A percentile compares a stretch with the other conserved stretches of the same genome.
phyloP scores from a whole-genome alignment of 2,888 invertebrate species.

The Molanna angustata region DNA sequence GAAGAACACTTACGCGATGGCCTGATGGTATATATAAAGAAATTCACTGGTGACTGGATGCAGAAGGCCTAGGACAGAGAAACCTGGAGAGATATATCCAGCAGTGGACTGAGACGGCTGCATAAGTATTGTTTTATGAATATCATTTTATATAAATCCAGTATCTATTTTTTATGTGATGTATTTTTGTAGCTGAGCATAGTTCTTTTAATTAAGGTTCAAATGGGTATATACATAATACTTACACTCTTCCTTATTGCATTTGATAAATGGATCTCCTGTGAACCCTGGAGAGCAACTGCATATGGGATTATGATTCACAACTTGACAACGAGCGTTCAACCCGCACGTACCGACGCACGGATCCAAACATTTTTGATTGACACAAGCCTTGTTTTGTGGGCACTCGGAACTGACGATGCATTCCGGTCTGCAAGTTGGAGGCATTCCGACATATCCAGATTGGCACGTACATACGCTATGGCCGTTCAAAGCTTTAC shows the following conservation, averaged over 20 bases:
- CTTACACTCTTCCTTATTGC: slow-evolving; percentile 64
- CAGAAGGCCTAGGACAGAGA: too few species aligned
- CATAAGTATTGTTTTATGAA: too few species aligned
- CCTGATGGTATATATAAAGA: too few species aligned
- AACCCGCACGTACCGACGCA: slow-evolving; percentile 79
- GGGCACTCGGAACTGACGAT: slow-evolving; percentile 81
- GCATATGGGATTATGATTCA: slow-evolving; percentile 85
- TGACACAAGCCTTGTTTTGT: slow-evolving; percentile 76
- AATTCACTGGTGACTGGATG: too few species aligned
- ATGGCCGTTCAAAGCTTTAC: slow-evolving; percentile 71
- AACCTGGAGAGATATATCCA: too few species aligned
- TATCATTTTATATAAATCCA: too few species aligned
- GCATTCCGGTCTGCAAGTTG: slow-evolving; percentile 79
- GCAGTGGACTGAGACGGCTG: too few species aligned
- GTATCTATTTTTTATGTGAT: too few species aligned
- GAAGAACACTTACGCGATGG: too few species aligned
- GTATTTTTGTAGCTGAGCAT: too few species aligned
- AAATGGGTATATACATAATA: slow-evolving; percentile 7
- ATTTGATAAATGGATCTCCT: slow-evolving; percentile 77
- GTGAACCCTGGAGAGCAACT: slow-evolving; percentile 75
- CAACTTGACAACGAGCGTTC: slow-evolving; percentile 78
- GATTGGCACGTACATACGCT: slow-evolving; percentile 78
- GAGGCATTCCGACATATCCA: slow-evolving; percentile 74
- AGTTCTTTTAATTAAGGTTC: too few species aligned
- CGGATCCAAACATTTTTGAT: slow-evolving; percentile 77